Base-by-base conservation (phyloP, 2,113 vertebrate species). In the Aegotheles bennettii region DNA sequence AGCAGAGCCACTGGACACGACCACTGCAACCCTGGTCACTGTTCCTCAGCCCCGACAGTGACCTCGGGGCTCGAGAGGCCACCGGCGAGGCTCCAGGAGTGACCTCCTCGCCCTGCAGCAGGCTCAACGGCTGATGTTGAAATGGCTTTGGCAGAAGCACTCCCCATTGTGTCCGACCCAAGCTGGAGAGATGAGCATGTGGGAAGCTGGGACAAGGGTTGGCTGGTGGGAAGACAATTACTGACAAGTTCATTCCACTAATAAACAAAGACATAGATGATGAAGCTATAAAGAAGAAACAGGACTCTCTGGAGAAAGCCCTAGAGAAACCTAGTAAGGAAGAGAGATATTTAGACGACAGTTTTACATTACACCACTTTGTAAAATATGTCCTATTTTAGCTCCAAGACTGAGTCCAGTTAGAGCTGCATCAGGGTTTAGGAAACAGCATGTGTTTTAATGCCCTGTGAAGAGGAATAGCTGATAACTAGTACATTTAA, bases 401-500 rank as follows among this genome's bases (percentile, higher is more conserved):
- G 90, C 89, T 96, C 82, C 91, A 93, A 97, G 81, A 91, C 94
- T 85, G 92, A 96, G 97, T 95, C 89, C 90, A 71, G 93, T 97
- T 92, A 80, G 86, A 95, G 84, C 92, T 95, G 90, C 94, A 94
- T 77, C 42, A 96, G 89, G 90, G 91, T 91, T 96, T 97, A 95
- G 87, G 95, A 96, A 98, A 93, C 48, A 82, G 84, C 89, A 64
- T 96, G 93, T 97, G 95, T 97, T 97, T 97, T 95, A 98, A 97
- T 97, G 96, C 92, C 89, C 93, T 94, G 89, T 96, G 94, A 97
- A 87, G 93, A 96, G 90, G 75, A 96, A 96, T 95, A 92, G 96
- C 96, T 96, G 97, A 96, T 97, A 97, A 96, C 89, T 89, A 91
- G 90, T 94, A 92, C 95, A 95, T 97, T 98, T 96, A 95, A 97